Conservation (phyloP, 2,113 vertebrate genomes). For the Erinaceus europaeus region DNA sequence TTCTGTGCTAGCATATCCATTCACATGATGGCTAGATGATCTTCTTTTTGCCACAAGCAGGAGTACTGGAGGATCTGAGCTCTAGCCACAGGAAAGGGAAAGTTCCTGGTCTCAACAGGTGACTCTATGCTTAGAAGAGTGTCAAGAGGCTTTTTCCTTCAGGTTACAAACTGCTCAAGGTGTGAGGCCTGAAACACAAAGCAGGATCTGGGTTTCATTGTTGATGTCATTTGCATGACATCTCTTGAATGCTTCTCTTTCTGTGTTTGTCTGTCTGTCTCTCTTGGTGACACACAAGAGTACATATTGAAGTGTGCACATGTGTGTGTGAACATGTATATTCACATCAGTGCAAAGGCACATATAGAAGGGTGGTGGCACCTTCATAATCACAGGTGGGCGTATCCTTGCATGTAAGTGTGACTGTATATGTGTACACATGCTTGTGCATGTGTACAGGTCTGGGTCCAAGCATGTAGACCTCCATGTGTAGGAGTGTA, state of each 20-base stretch:
- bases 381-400: too few species aligned
- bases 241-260: too few species aligned
- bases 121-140: background rate
- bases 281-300: too few species aligned
- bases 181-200: background rate
- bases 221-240: background rate
- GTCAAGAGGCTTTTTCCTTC: background rate
- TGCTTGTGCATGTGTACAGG: background rate
- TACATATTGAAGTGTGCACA: too few species aligned
- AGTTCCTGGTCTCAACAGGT: background rate
- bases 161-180: background rate
- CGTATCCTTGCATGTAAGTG: too few species aligned
- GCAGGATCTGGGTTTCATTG: background rate
- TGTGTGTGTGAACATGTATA: background rate
- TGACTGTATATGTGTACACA: background rate
- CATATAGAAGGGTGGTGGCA: too few species aligned
- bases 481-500: background rate
- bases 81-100: background rate
- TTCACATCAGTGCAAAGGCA: background rate
- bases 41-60: background rate
- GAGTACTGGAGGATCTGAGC: background rate
- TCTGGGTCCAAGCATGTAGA: background rate
- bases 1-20: background rate
- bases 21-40: background rate
- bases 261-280: background rate